These are phyloP conservation scores for Terrapene triunguis DNA, from an alignment of 2,113 vertebrate genomes.

Conservation along the genomic window DNA sequence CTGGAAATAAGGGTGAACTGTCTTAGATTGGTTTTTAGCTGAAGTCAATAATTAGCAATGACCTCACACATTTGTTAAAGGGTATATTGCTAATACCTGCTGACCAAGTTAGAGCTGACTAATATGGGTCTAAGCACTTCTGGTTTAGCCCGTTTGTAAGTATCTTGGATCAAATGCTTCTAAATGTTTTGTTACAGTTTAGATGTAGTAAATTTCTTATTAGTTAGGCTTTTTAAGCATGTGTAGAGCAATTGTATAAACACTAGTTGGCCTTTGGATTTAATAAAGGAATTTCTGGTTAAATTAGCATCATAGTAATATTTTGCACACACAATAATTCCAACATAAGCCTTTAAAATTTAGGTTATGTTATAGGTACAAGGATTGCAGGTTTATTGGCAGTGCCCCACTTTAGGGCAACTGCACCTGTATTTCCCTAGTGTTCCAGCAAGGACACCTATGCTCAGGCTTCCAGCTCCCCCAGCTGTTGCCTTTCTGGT, in stretches of 20 bases:
- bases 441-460: not conserved
- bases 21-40: not conserved
- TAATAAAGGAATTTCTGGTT: not conserved
- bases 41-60: not conserved
- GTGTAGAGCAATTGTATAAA: not conserved
- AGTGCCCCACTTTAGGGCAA: not conserved
- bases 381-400: not conserved
- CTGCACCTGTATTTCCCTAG: not conserved
- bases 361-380: not conserved
- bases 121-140: not conserved
- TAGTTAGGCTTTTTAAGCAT: not conserved
- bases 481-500: not conserved
- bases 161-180: not conserved
- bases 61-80: not conserved
- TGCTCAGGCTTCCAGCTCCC: not conserved
- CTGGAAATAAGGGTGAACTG: not conserved
- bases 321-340: not conserved
- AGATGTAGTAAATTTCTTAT: not conserved
- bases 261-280: not conserved
- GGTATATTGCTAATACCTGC: not conserved
- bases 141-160: not conserved
- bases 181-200: not conserved
- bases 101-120: not conserved
- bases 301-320: not conserved
- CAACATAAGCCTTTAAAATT: not conserved